phyloP scores from a whole-genome alignment of 2,797 vertebrate species.

The Eulemur albifrons region DNA sequence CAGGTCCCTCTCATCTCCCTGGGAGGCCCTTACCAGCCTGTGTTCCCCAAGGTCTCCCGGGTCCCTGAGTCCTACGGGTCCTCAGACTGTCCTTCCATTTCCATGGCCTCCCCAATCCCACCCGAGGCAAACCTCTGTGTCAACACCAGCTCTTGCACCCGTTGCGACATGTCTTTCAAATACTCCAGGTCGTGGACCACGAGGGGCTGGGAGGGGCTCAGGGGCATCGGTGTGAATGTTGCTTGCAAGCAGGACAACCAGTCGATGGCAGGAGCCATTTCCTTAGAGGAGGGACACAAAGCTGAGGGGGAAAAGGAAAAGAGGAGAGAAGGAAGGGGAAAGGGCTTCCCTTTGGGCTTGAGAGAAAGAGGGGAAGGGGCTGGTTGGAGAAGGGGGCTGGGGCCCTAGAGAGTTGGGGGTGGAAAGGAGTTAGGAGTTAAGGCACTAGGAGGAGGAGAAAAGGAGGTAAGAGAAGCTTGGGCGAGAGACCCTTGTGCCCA shows the following conservation, averaged over 20 bases:
- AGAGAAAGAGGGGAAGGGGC: neutral
- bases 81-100: neutral
- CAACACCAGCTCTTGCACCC: slow-evolving; percentile 70
- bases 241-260: slow-evolving; percentile 92
- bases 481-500: neutral
- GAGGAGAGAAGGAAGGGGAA: neutral
- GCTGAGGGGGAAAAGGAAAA: neutral
- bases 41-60: neutral
- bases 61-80: neutral
- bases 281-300: slow-evolving; percentile 81
- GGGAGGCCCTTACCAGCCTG: neutral
- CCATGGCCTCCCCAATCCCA: neutral
- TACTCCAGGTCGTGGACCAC: slow-evolving; percentile 92
- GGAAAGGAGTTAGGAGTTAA: neutral
- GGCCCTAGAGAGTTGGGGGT: neutral
- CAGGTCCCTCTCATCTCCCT: neutral
- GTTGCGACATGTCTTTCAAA: slow-evolving; percentile 90
- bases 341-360: neutral
- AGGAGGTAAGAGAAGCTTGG: neutral
- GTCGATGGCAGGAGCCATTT: slow-evolving; percentile 90
- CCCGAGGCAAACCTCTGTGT: slow-evolving; percentile 60
- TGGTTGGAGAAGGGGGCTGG: neutral
- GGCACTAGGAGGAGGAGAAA: neutral
- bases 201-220: slow-evolving; percentile 88
- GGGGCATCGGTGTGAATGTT: slow-evolving; percentile 86